Evolutionary conservation across 2,113 vertebrate genomes (phyloP), one percentile per base, ranked within the genome.

Genomic region (Cryptomyrus ogoouensis): DNA sequence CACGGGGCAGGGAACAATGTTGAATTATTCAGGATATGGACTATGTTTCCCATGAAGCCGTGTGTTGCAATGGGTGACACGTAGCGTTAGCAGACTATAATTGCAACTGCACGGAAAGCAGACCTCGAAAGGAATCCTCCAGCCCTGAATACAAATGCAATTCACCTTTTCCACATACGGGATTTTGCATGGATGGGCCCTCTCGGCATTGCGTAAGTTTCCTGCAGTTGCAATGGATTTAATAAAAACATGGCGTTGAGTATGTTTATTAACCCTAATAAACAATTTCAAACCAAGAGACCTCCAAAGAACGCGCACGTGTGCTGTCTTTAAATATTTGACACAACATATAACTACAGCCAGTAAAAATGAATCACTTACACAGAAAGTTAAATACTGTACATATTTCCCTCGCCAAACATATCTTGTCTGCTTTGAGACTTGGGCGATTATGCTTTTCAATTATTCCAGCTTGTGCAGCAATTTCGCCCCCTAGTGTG

Each of bases 21-120:
- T 94, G 91, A 96, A 95, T 95, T 92, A 94, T 94, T 92, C 6
- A 92, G 39, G 52, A 87, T 27, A 83, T 58, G 91, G 90, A 96
- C 95, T 95, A 94, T 0, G 15, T 94, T 95, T 95, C 94, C 96
- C 96, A 94, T 88, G 88, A 19, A 49, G 77, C 95, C 90, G 1
- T 77, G 93, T 92, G 92, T 56, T 88, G 3, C 13, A 0, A 83
- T 52, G 83, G 88, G 31, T 49, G 77, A 88, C 84, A 91, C 91
- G 93, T 91, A 27, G 90, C 6, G 89, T 56, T 90, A 91, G 91
- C 89, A 92, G 91, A 91, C 74, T 83, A 90, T 85, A 80, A 90
- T 35, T 92, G 91, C 88, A 74, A 91, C 15, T 17, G 74, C 52
- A 91, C 91, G n/a, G 12, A 3, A 8, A 42, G 31, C 13, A 42